These are phyloP conservation scores for Hephaestus fuliginosus DNA, from an alignment of 2,797 vertebrate genomes.

Conservation along the genomic window DNA sequence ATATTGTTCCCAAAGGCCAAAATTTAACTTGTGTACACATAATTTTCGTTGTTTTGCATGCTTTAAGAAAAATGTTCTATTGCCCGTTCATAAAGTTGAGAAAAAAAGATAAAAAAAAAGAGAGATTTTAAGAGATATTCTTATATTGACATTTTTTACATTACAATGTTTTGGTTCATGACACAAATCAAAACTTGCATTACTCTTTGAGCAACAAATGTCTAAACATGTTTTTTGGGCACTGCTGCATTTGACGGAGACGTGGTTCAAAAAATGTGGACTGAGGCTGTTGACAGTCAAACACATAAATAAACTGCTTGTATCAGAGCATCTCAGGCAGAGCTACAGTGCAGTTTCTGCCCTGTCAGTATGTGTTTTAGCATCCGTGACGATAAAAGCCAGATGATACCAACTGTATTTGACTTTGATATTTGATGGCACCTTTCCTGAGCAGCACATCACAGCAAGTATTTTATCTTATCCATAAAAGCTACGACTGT, in stretches of 20 bases:
- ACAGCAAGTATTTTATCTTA: conserved; percentile 28
- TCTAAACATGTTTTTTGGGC: neutral
- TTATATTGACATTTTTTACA: neutral
- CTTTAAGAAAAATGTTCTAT: neutral
- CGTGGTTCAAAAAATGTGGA: neutral
- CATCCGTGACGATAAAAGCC: conserved; percentile 25
- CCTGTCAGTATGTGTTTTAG: conserved; percentile 12
- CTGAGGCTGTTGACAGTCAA: conserved; percentile 7
- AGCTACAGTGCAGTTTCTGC: neutral
- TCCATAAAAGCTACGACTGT: conserved; percentile 29
- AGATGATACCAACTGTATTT: conserved; percentile 15
- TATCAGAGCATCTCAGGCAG: neutral
- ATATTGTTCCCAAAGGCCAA: neutral
- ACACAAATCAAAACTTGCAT: neutral
- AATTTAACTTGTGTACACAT: neutral
- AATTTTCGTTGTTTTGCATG: neutral
- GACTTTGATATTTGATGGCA: conserved; percentile 36
- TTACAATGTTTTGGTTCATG: neutral
- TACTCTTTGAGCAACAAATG: neutral
- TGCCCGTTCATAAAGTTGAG: neutral
- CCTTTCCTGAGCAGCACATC: conserved; percentile 12
- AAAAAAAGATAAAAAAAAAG: neutral
- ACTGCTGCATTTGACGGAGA: neutral
- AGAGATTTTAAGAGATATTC: neutral
- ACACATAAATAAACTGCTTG: neutral